These are phyloP conservation scores for Epinotia demarniana DNA, from an alignment of 2,888 invertebrate genomes.

Conservation along the genomic window DNA sequence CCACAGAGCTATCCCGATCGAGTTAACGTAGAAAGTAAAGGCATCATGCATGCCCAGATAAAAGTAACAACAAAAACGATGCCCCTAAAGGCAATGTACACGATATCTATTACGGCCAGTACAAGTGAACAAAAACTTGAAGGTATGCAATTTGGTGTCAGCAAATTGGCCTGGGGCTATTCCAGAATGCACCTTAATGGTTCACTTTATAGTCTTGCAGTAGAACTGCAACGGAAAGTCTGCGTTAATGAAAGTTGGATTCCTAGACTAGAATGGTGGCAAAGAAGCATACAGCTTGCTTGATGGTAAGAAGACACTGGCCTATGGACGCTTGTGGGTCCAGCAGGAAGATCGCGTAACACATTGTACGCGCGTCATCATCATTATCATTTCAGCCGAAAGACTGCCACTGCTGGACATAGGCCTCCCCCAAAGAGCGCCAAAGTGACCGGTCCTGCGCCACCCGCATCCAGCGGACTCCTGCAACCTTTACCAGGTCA, in stretches of 20 bases:
- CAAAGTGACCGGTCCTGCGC: too few species aligned
- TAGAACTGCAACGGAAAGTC: slow-evolving; percentile 18
- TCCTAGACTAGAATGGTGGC: neutral
- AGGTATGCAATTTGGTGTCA: slow-evolving; percentile 70
- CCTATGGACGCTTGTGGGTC: too few species aligned
- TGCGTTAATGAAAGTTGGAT: neutral
- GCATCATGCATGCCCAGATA: slow-evolving; percentile 6
- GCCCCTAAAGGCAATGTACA: slow-evolving; percentile 36
- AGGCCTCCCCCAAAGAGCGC: too few species aligned
- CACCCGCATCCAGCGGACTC: too few species aligned
- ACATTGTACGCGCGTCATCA: too few species aligned
- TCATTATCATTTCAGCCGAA: too few species aligned
- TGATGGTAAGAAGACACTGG: too few species aligned
- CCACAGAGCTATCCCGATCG: neutral
- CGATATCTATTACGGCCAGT: slow-evolving; percentile 40
- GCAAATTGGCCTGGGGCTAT: slow-evolving; percentile 78
- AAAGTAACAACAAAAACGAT: slow-evolving; percentile 19
- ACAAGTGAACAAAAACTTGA: slow-evolving; percentile 47
- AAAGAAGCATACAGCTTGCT: too few species aligned
- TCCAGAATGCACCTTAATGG: slow-evolving; percentile 74
- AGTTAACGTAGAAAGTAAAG: slow-evolving; percentile 19
- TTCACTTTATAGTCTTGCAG: slow-evolving; percentile 7
- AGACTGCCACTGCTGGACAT: too few species aligned
- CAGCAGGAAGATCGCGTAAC: too few species aligned
- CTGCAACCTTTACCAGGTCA: too few species aligned